Evolutionary conservation across 2,797 vertebrate genomes (phyloP).

Genomic region (Anniella stebbinsi): DNA sequence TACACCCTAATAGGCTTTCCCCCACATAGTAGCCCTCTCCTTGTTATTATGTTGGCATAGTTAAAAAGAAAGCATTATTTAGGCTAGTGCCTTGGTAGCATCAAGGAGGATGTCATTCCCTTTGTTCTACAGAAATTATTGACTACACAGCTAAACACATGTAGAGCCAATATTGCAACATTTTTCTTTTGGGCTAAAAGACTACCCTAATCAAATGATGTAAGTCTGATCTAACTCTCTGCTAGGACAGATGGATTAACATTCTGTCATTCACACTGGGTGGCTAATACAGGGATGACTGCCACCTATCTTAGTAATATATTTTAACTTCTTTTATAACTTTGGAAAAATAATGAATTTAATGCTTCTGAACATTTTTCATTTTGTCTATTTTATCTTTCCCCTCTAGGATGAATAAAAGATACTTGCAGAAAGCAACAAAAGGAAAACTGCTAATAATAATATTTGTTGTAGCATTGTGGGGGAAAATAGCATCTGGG

Average conservation of each 20-base stretch:
- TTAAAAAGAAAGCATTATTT: background rate
- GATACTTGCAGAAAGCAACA: slow-evolving; percentile 87
- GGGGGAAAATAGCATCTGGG: slow-evolving; percentile 86
- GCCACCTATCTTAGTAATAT: background rate
- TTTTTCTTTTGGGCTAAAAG: background rate
- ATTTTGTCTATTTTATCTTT: slow-evolving; percentile 66
- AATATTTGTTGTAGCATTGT: slow-evolving; percentile 90
- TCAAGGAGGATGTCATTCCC: background rate
- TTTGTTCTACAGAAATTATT: background rate
- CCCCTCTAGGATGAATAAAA: slow-evolving; percentile 92
- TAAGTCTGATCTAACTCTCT: slow-evolving; percentile 6
- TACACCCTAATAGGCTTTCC: background rate
- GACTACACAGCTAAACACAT: background rate
- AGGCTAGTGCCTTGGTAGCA: background rate
- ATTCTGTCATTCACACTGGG: background rate
- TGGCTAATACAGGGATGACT: background rate
- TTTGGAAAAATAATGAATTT: slow-evolving; percentile 12
- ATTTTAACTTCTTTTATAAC: slow-evolving; percentile 17
- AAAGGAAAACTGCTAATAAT: slow-evolving; percentile 92
- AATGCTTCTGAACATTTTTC: slow-evolving; percentile 26
- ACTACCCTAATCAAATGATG: background rate
- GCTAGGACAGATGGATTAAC: background rate
- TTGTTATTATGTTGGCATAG: background rate
- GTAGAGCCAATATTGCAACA: background rate
- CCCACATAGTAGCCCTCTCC: background rate